Conservation (phyloP, 2,797 vertebrate genomes). For the Xenopus petersii region DNA sequence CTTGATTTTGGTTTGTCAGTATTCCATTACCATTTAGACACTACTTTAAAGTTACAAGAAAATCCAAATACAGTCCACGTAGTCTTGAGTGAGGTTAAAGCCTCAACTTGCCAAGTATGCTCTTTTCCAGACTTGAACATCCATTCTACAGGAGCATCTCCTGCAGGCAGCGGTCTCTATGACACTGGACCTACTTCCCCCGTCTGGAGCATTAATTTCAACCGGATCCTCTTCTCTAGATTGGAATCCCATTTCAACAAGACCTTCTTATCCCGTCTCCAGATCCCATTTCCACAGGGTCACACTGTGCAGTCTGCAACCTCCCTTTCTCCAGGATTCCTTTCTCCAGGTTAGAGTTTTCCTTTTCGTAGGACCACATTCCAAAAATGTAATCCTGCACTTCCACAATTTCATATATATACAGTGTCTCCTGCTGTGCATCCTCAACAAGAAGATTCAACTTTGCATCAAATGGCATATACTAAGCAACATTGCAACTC, state of each 20-base stretch:
- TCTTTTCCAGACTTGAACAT: slow-evolving; percentile 46
- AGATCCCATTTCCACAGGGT: slow-evolving; percentile 40
- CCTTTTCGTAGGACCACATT: slow-evolving; percentile 23
- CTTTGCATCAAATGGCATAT: too few species aligned
- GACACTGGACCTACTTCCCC: slow-evolving; percentile 37
- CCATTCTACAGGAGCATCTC: slow-evolving; percentile 36
- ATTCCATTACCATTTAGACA: too few species aligned
- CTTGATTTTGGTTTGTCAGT: too few species aligned
- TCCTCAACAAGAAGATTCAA: too few species aligned
- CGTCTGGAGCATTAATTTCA: slow-evolving; percentile 47
- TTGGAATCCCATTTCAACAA: slow-evolving; percentile 44
- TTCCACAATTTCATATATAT: background rate
- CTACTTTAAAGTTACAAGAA: too few species aligned
- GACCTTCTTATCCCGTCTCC: slow-evolving; percentile 40
- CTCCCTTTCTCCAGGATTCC: slow-evolving; percentile 37
- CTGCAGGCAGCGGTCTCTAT: slow-evolving; percentile 40
- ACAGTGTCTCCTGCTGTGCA: too few species aligned
- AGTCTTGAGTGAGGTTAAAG: slow-evolving; percentile 48
- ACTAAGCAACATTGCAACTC: too few species aligned
- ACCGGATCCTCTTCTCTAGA: slow-evolving; percentile 47
- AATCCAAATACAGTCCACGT: too few species aligned
- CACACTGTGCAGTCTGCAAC: slow-evolving; percentile 36
- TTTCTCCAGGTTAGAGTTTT: slow-evolving; percentile 44
- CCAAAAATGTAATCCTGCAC: slow-evolving; percentile 14
- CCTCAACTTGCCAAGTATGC: slow-evolving; percentile 35